Conservation (phyloP, 2,888 invertebrate genomes). For the Coremacera marginata region DNA sequence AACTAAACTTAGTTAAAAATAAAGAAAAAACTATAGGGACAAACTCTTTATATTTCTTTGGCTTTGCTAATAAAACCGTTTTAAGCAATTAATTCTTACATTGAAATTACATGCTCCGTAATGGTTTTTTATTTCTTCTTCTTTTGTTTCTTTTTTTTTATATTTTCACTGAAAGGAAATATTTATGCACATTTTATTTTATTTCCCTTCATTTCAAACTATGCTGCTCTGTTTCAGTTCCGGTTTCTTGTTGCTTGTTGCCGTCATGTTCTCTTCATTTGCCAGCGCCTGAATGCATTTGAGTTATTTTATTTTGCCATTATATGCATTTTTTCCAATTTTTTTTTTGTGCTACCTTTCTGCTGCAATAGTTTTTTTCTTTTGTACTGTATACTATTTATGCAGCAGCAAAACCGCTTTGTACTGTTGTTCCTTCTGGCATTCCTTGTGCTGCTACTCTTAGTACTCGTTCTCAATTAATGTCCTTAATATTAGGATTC, state of each 20-base stretch:
- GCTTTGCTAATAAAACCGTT: slow-evolving; percentile 4
- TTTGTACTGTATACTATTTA: not conserved
- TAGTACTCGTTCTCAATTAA: slow-evolving; percentile 11
- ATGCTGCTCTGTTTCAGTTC: not conserved
- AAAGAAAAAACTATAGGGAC: too few relatives aligned
- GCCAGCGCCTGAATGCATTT: not conserved
- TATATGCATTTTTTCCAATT: not conserved
- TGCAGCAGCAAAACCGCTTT: not conserved
- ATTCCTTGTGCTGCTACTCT: not conserved
- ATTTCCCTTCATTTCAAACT: not conserved
- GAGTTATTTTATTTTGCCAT: not conserved
- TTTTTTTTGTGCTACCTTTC: not conserved
- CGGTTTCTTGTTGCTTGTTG: not conserved
- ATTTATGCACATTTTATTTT: slow-evolving; percentile 20
- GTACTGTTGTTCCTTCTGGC: not conserved
- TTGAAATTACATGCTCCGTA: not conserved
- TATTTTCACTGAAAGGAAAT: not conserved
- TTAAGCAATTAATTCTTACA: slow-evolving; percentile 30
- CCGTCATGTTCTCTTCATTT: not conserved
- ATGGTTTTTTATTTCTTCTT: not conserved
- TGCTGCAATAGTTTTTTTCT: not conserved
- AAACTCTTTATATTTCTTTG: not conserved
- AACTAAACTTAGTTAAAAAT: not conserved
- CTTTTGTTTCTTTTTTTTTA: slow-evolving; percentile 1
- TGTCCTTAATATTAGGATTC: slow-evolving; percentile 24